phyloP scores from a whole-genome alignment of 2,797 vertebrate species.

The Avahi laniger region DNA sequence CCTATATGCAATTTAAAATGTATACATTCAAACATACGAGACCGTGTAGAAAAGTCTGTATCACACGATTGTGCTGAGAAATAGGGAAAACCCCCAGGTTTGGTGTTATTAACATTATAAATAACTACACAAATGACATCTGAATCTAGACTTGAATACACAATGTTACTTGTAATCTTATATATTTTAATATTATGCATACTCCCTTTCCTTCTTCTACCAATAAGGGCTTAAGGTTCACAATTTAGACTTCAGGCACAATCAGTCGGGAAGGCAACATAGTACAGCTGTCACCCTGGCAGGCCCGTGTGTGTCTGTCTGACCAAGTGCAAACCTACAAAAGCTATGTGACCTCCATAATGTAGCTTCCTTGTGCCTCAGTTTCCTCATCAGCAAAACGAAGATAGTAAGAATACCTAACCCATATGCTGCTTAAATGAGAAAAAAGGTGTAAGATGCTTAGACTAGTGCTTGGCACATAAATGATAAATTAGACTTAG shows the following conservation, averaged over 20 bases:
- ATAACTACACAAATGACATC: not conserved
- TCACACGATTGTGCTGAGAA: not conserved
- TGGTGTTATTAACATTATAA: not conserved
- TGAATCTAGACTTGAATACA: not conserved
- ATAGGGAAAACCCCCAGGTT: not conserved
- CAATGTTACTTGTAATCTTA: not conserved
- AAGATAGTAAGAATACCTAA: not conserved
- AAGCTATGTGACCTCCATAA: not conserved
- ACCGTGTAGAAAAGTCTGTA: not conserved
- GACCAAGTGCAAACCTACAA: not conserved
- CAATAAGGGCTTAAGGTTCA: not conserved
- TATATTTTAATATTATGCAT: not conserved
- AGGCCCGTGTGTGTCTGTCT: not conserved
- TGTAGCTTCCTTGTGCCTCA: not conserved
- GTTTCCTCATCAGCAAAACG: not conserved
- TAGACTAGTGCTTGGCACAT: not conserved
- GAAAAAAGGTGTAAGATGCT: not conserved
- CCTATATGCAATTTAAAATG: constrained; percentile 54
- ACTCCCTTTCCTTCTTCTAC: not conserved
- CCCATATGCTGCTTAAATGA: not conserved
- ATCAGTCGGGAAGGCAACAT: not conserved
- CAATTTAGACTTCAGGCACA: not conserved
- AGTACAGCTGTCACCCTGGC: not conserved
- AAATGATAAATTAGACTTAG: not conserved
- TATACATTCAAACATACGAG: not conserved